Percentiles rank a stretch among this genome's conserved stretches.
These are phyloP conservation scores for Garrulus glandarius DNA, from an alignment of 2,797 vertebrate species.

Conservation along the genomic window DNA sequence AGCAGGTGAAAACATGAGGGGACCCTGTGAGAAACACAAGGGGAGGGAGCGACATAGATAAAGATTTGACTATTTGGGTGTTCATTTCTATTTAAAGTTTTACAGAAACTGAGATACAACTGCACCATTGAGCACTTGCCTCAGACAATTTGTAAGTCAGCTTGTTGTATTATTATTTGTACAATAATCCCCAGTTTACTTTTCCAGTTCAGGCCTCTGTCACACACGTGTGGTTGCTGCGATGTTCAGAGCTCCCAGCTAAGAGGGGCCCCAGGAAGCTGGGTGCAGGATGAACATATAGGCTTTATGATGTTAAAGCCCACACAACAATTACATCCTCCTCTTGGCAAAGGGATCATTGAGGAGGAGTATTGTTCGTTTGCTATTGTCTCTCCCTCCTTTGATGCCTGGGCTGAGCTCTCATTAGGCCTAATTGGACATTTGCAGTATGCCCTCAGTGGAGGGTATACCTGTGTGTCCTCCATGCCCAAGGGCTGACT, in stretches of 20 bases:
- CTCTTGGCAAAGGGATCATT: neutral
- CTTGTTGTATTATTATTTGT: neutral
- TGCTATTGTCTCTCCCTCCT: neutral
- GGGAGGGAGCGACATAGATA: neutral
- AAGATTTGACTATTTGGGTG: fast-evolving
- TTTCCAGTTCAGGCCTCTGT: neutral
- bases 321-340: conserved; percentile 17
- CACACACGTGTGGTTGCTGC: neutral
- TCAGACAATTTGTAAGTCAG: neutral
- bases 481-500: neutral
- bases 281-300: neutral
- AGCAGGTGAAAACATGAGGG: neutral
- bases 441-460: neutral
- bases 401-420: conserved; percentile 21
- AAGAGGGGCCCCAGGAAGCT: neutral
- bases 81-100: neutral
- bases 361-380: neutral
- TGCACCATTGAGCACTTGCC: neutral
- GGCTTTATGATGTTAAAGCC: conserved; percentile 15
- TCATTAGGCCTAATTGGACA: conserved; percentile 19
- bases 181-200: neutral
- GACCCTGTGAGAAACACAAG: neutral
- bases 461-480: conserved; percentile 6
- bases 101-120: neutral
- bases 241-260: neutral